Evolutionary conservation across 1,140 invertebrate species (phyloP).

Genomic region (Hylaeus anthracinus): DNA sequence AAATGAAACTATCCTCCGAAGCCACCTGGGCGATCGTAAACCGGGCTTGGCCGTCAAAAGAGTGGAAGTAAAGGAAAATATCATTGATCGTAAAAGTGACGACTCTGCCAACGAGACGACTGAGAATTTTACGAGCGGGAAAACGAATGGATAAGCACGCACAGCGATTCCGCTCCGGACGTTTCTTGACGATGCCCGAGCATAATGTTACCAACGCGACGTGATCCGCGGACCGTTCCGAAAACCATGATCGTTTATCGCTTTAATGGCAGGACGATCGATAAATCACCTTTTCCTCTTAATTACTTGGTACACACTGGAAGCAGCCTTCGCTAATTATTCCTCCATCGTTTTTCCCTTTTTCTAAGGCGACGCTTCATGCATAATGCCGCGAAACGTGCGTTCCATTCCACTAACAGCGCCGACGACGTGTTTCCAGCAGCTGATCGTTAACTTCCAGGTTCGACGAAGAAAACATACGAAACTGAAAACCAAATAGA

Average conservation of each 20-base stretch:
- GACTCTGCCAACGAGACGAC: constrained; percentile 29
- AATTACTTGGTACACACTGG: constrained; percentile 48
- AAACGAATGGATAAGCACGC: constrained; percentile 24
- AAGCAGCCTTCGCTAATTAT: constrained; percentile 43
- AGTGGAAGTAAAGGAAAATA: constrained; percentile 11
- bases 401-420: constrained; percentile 20
- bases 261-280: constrained; percentile 11
- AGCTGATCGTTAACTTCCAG: constrained; percentile 10
- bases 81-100: constrained; percentile 39
- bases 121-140: constrained; percentile 52
- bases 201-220: background rate
- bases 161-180: background rate
- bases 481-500: background rate
- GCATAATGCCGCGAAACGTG: constrained; percentile 15
- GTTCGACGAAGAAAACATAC: background rate
- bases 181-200: background rate
- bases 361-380: constrained; percentile 2
- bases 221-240: background rate
- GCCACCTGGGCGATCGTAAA: constrained; percentile 35
- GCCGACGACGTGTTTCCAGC: too few relatives aligned
- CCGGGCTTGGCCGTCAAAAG: background rate
- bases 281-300: constrained; percentile 56
- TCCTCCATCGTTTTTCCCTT: constrained; percentile 1
- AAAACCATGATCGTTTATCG: constrained; percentile 1
- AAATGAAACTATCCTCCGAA: background rate